Evolutionary conservation across 2,797 vertebrate genomes (phyloP).

Genomic region (Siniperca obscura): DNA sequence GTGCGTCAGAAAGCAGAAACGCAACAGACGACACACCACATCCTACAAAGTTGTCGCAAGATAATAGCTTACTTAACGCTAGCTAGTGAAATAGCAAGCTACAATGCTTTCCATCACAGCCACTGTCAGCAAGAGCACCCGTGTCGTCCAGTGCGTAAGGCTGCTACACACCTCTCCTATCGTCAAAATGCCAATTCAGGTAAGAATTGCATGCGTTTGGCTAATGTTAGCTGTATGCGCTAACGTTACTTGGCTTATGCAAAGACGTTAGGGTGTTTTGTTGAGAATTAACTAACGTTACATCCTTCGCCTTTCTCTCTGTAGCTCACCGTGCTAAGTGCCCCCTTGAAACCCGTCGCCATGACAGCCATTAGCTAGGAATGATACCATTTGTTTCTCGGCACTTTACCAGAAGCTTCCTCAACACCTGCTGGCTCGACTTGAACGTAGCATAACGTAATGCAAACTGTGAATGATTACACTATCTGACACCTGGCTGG

Average conservation of each 20-base stretch:
- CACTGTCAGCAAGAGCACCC: conserved; percentile 41
- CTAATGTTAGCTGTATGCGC: not conserved
- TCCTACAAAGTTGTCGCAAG: rapidly evolving
- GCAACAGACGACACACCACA: not conserved
- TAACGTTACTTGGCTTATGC: rapidly evolving
- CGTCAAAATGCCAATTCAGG: conserved; percentile 84
- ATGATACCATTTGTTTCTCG: rapidly evolving
- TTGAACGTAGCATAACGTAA: not conserved
- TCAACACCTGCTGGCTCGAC: not conserved
- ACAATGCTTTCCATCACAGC: conserved; percentile 63
- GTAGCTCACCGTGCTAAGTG: conserved; percentile 18
- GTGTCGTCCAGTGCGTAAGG: conserved; percentile 20
- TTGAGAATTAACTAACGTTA: rapidly evolving
- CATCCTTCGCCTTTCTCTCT: rapidly evolving
- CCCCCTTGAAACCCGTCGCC: conserved; percentile 13
- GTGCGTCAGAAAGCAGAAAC: not conserved
- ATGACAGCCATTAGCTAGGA: not conserved
- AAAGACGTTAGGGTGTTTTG: not conserved
- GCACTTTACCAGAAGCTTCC: not conserved
- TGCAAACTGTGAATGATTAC: not conserved
- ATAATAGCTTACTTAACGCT: not conserved
- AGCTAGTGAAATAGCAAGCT: not conserved
- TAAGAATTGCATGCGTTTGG: conserved; percentile 26
- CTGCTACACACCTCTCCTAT: conserved; percentile 61
- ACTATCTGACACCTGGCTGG: not conserved